Conservation (phyloP, 35 echinoderm and acorn worm genomes). For the Heliocidaris tuberculata region DNA sequence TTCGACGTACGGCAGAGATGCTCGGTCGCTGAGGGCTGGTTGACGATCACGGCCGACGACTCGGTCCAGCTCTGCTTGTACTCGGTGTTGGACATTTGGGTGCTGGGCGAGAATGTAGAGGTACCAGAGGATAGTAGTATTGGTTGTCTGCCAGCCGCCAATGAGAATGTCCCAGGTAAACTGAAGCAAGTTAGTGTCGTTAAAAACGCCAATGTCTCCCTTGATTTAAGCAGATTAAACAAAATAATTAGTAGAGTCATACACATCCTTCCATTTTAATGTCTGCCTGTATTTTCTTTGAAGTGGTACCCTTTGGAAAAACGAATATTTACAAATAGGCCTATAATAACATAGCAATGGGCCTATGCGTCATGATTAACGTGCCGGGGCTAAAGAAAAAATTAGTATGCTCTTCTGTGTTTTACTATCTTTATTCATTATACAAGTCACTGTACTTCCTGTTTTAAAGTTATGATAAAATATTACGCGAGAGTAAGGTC, state of each 20-base stretch:
- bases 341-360: too few species aligned
- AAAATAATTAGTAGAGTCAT: neutral
- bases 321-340: too few species aligned
- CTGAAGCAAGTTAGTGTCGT: conserved; percentile 19
- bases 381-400: too few species aligned
- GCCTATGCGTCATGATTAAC: too few species aligned
- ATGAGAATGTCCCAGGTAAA: conserved; percentile 30
- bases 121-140: conserved; percentile 33
- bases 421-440: too few species aligned
- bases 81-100: conserved; percentile 8
- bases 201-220: conserved; percentile 24
- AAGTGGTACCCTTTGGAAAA: too few species aligned
- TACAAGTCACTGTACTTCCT: too few species aligned
- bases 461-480: too few species aligned
- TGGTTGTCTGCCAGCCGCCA: conserved; percentile 45
- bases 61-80: conserved; percentile 39
- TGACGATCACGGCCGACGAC: conserved; percentile 32
- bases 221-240: neutral
- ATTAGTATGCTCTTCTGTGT: too few species aligned
- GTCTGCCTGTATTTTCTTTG: too few species aligned
- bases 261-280: too few species aligned
- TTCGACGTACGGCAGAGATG: conserved; percentile 49
- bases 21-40: conserved; percentile 41
- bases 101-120: conserved; percentile 38
- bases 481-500: too few species aligned